Conservation (phyloP, 2,888 invertebrate species). For the Chelonus formosanus region DNA sequence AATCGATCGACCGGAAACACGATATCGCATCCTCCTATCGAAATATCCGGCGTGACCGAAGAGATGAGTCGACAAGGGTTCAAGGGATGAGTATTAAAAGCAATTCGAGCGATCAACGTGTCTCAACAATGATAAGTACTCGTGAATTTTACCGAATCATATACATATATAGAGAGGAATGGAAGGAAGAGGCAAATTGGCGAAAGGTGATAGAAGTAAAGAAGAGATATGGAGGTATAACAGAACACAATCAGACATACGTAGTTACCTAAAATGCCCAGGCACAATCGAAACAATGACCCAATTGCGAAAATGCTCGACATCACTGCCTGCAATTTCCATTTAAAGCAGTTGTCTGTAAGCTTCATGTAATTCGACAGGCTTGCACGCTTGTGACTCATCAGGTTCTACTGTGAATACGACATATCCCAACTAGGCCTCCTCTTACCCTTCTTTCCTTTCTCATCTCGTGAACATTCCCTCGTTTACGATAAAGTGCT, state of each 20-base stretch:
- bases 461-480: constrained; percentile 1
- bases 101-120: constrained; percentile 9
- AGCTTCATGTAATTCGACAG: constrained; percentile 54
- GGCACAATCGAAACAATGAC: constrained; percentile 55
- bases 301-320: constrained; percentile 46
- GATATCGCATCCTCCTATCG: constrained; percentile 30
- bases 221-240: not conserved
- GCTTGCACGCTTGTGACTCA: constrained; percentile 33
- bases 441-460: constrained; percentile 7
- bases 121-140: constrained; percentile 10
- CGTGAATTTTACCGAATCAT: constrained; percentile 6
- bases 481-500: not conserved
- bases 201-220: constrained; percentile 3
- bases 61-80: constrained; percentile 28
- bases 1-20: constrained; percentile 34
- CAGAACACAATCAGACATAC: constrained; percentile 18
- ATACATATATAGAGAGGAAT: constrained; percentile 6
- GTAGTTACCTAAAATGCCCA: constrained; percentile 47
- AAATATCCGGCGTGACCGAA: constrained; percentile 28
- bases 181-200: too few relatives aligned
- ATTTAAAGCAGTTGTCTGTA: constrained; percentile 55
- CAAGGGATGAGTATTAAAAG: constrained; percentile 18
- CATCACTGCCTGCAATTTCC: constrained; percentile 52
- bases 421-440: constrained; percentile 23
- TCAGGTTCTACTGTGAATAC: constrained; percentile 38